Percentiles rank a stretch among this genome's conserved stretches.
phyloP scores from a whole-genome alignment of 2,797 vertebrate genomes.

The Linurgus olivaceus region DNA sequence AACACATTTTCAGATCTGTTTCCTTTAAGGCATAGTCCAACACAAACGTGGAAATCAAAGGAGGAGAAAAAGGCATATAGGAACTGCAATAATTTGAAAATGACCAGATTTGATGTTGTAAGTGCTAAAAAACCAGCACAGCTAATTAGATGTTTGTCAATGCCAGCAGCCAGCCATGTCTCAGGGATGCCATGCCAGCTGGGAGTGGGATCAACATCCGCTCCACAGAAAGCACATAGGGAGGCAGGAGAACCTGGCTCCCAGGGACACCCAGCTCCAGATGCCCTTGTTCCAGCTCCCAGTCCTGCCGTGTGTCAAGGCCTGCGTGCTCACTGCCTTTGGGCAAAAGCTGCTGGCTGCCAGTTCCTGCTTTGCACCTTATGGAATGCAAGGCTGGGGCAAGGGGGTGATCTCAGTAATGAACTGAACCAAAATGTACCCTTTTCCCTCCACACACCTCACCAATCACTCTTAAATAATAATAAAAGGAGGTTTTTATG shows the following conservation, averaged over 20 bases:
- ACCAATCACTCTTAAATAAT: conserved; percentile 39
- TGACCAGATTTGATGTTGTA: background rate
- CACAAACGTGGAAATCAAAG: background rate
- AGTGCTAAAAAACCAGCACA: background rate
- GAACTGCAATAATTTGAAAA: background rate
- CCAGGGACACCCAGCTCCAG: background rate
- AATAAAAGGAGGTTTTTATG: background rate
- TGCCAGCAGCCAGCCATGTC: background rate
- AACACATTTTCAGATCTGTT: background rate
- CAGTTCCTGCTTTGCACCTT: background rate
- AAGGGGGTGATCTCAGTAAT: background rate
- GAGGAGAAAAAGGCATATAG: background rate
- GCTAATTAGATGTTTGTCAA: background rate
- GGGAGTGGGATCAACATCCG: accelerated
- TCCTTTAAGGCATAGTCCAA: background rate
- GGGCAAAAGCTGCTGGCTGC: background rate
- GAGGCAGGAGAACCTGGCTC: background rate
- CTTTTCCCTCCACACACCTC: background rate
- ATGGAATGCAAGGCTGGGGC: background rate
- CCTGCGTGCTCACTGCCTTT: background rate
- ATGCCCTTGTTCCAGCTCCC: background rate
- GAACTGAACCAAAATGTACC: background rate
- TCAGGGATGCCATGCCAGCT: background rate
- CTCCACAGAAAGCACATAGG: accelerated
- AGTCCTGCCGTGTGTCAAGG: background rate